These are phyloP conservation scores for Orcinus orca DNA, from an alignment of 2,113 vertebrate genomes.

Conservation along the genomic window DNA sequence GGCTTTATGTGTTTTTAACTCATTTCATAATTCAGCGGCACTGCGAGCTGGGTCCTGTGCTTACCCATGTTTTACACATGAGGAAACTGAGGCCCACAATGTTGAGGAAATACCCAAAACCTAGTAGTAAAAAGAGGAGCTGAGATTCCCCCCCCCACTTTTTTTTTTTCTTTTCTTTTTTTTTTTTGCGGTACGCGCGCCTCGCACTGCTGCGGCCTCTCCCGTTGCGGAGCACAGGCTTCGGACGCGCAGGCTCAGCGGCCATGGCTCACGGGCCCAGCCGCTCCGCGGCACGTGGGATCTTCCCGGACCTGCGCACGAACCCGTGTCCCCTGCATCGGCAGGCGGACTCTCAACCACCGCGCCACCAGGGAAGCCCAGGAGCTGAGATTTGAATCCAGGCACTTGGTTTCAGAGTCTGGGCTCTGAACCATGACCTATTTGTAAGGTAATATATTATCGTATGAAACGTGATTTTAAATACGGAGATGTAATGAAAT, in stretches of 20 bases:
- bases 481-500: background rate
- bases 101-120: background rate
- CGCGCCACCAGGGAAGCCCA: background rate
- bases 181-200: too few species aligned
- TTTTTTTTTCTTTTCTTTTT: background rate
- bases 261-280: too few species aligned
- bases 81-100: background rate
- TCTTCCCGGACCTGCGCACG: too few species aligned
- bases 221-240: too few species aligned
- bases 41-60: background rate
- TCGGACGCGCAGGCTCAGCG: too few species aligned
- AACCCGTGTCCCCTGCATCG: too few species aligned
- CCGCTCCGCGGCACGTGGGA: too few species aligned
- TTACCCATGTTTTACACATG: background rate
- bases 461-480: background rate
- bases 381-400: background rate
- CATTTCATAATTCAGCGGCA: background rate
- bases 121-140: background rate
- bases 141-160: background rate
- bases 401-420: background rate
- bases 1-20: background rate
- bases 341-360: too few species aligned
- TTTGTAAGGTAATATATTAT: background rate
- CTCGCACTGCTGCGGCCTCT: too few species aligned
- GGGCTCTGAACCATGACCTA: background rate